Evolutionary conservation across 2,797 vertebrate genomes (phyloP).

Genomic region (Pangasius krempfi): DNA sequence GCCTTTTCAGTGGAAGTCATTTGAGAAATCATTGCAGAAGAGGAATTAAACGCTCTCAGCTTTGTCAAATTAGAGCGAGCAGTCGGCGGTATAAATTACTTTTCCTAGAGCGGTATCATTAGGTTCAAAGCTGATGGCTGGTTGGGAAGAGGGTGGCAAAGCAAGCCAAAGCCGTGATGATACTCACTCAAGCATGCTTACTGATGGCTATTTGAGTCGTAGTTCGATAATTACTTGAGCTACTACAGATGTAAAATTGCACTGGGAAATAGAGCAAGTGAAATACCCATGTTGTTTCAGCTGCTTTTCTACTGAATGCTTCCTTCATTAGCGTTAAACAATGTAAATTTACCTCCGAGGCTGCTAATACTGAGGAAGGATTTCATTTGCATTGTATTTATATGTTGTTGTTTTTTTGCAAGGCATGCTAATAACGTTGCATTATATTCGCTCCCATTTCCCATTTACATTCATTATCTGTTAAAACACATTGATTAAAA

Average conservation of each 20-base stretch:
- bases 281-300: slow-evolving; percentile 10
- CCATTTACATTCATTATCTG: slow-evolving; percentile 16
- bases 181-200: slow-evolving; percentile 40
- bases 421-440: not conserved
- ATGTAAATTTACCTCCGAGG: slow-evolving; percentile 25
- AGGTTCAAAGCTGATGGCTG: slow-evolving; percentile 25
- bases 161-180: slow-evolving; percentile 32
- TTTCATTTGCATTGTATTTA: slow-evolving; percentile 20
- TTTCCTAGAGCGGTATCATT: slow-evolving; percentile 48
- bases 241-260: slow-evolving; percentile 36
- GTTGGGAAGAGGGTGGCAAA: slow-evolving; percentile 27
- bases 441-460: not conserved
- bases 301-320: slow-evolving; percentile 4
- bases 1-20: slow-evolving; percentile 49
- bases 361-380: not conserved
- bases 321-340: slow-evolving; percentile 33
- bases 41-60: slow-evolving; percentile 42
- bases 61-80: slow-evolving; percentile 51
- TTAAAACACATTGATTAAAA: slow-evolving; percentile 25
- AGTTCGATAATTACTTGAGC: slow-evolving; percentile 48
- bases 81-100: slow-evolving; percentile 41
- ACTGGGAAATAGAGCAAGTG: slow-evolving; percentile 29
- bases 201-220: slow-evolving; percentile 45
- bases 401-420: not conserved
- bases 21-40: slow-evolving; percentile 49